Percentiles rank a stretch among this genome's conserved stretches.
Evolutionary conservation across 2,113 vertebrate genomes (phyloP).

Genomic region (Cairina moschata): DNA sequence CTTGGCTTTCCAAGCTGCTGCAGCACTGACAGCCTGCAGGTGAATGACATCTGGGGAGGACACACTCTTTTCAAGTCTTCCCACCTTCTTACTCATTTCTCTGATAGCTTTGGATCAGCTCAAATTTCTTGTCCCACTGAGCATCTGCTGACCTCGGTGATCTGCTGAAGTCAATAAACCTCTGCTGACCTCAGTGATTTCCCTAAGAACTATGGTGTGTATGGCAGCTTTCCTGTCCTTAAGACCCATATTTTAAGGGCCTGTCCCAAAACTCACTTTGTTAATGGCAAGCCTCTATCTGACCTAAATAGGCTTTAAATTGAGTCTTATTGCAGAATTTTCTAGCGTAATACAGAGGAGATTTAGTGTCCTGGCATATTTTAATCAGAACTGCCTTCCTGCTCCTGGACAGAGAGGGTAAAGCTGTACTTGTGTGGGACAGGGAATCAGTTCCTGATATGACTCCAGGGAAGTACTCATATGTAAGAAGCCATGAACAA

Average conservation of each 20-base stretch:
- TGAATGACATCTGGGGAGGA: neutral
- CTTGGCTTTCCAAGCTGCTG: neutral
- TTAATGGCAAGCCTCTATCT: neutral
- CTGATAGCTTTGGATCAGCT: conserved; percentile 50
- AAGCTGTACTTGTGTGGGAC: neutral
- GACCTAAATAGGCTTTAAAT: conserved; percentile 18
- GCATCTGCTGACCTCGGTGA: conserved; percentile 61
- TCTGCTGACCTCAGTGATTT: conserved; percentile 49
- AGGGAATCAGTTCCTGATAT: neutral
- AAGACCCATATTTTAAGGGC: neutral
- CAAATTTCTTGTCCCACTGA: conserved; percentile 40
- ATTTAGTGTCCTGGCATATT: neutral
- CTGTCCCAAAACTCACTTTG: neutral
- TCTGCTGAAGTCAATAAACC: conserved; percentile 48
- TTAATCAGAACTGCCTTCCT: neutral
- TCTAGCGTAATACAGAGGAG: neutral
- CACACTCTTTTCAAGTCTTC: neutral
- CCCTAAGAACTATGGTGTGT: neutral
- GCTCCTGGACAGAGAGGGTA: neutral
- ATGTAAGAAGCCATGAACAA: neutral
- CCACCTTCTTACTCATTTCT: neutral
- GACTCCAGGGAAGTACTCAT: neutral
- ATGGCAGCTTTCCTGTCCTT: conserved; percentile 24
- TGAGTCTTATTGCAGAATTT: neutral
- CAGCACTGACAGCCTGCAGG: neutral